These are phyloP conservation scores for Chloropsis cyanopogon DNA, from an alignment of 2,113 vertebrate genomes.

Conservation along the genomic window DNA sequence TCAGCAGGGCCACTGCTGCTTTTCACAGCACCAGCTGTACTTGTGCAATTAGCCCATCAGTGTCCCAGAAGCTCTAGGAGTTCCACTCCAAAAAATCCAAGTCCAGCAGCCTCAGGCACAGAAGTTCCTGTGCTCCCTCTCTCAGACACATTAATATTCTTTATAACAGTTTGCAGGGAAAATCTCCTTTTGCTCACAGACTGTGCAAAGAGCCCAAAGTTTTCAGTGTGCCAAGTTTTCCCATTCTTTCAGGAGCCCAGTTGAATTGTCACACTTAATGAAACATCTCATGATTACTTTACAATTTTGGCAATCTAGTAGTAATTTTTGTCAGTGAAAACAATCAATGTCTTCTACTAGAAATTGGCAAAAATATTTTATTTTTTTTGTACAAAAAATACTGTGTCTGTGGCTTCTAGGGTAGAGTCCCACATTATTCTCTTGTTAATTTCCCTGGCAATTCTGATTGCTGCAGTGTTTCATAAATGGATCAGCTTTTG, in stretches of 20 bases:
- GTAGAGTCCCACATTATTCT: not conserved
- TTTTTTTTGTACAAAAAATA: not conserved
- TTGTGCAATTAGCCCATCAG: not conserved
- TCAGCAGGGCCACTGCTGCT: not conserved
- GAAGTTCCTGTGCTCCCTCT: not conserved
- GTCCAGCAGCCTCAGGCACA: not conserved
- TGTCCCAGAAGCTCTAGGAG: not conserved
- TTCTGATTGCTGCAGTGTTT: not conserved
- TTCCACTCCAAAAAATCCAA: not conserved
- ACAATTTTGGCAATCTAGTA: not conserved
- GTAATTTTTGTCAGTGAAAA: not conserved
- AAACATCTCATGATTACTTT: not conserved
- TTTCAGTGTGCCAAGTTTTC: not conserved
- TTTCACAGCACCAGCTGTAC: not conserved
- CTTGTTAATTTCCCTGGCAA: not conserved
- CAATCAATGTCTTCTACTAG: not conserved
- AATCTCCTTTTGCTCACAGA: not conserved
- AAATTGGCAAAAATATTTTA: not conserved
- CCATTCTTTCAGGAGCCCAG: not conserved
- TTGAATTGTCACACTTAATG: not conserved
- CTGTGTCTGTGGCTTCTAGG: not conserved
- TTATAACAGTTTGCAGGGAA: not conserved
- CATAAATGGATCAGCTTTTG: not conserved
- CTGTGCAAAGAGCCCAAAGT: not conserved
- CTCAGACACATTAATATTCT: not conserved